Evolutionary conservation across 1,140 invertebrate species (phyloP).

Genomic region (Drosophila gunungcola): DNA sequence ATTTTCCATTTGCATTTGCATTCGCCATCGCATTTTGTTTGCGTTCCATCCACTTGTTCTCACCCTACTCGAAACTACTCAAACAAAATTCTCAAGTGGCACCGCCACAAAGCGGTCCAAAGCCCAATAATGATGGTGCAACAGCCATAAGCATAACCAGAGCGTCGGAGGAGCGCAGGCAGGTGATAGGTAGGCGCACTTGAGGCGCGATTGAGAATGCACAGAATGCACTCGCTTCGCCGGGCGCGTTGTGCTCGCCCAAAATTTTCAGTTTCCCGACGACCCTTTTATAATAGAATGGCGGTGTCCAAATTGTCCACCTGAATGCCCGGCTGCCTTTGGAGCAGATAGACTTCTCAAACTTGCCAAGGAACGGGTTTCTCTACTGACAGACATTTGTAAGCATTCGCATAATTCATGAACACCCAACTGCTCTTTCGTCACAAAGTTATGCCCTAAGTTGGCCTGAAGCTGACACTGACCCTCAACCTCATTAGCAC

Average conservation of each 20-base stretch:
- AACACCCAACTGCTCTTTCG: slow-evolving; percentile 10
- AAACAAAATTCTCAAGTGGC: slow-evolving; percentile 66
- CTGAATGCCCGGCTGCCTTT: slow-evolving; percentile 1
- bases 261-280: slow-evolving; percentile 11
- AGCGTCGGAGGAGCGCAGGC: slow-evolving; percentile 7
- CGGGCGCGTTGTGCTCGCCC: slow-evolving; percentile 32
- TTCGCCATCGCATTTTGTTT: slow-evolving; percentile 62
- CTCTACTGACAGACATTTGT: slow-evolving; percentile 54
- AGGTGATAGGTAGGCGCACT: slow-evolving; percentile 30
- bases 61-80: slow-evolving; percentile 42
- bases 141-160: slow-evolving; percentile 4
- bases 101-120: slow-evolving; percentile 19
- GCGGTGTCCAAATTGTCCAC: slow-evolving; percentile 3
- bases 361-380: slow-evolving; percentile 14
- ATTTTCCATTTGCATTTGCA: slow-evolving; percentile 31
- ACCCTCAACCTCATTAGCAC: slow-evolving; percentile 5
- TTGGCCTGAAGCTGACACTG: slow-evolving; percentile 13
- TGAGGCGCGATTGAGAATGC: slow-evolving; percentile 53
- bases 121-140: slow-evolving; percentile 63
- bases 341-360: slow-evolving; percentile 8
- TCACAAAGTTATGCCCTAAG: slow-evolving; percentile 42
- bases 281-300: no score
- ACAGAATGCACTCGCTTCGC: slow-evolving; percentile 47
- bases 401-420: slow-evolving; percentile 64
- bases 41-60: slow-evolving; percentile 5